Evolutionary conservation across 92 coral and sea anemone genomes (phyloP).

Genomic region (Blastomussa wellsi): DNA sequence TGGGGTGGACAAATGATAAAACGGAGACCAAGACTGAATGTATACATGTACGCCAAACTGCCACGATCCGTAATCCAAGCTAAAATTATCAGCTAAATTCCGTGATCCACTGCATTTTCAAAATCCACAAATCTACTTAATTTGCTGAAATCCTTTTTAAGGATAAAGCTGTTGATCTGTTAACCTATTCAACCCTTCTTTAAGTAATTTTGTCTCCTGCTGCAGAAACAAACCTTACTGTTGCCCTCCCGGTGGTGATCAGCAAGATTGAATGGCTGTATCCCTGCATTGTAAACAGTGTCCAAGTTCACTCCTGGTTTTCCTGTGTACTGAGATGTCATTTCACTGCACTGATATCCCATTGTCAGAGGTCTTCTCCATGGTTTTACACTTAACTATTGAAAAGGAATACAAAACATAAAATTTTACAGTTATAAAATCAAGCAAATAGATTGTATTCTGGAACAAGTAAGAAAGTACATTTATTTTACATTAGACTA

Average conservation of each 20-base stretch:
- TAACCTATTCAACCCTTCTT: too few species aligned
- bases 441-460: background rate
- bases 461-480: background rate
- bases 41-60: too few species aligned
- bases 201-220: too few species aligned
- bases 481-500: background rate
- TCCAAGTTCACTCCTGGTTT: slow-evolving; percentile 82
- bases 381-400: slow-evolving; percentile 84
- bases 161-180: too few species aligned
- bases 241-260: slow-evolving; percentile 96
- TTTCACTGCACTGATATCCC: slow-evolving; percentile 94
- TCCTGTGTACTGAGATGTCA: slow-evolving; percentile 93
- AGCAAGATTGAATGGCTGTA: slow-evolving; percentile 85
- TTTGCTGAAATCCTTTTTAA: too few species aligned
- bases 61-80: too few species aligned
- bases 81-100: too few species aligned
- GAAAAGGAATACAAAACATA: background rate
- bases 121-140: too few species aligned
- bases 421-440: background rate
- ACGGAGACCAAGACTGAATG: too few species aligned
- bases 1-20: too few species aligned
- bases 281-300: slow-evolving; percentile 74
- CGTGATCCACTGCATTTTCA: too few species aligned
- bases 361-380: slow-evolving; percentile 92
- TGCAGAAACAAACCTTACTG: slow-evolving; percentile 67